These are phyloP conservation scores for Hemitrygon akajei DNA, from an alignment of 2,797 vertebrate species.

Conservation along the genomic window DNA sequence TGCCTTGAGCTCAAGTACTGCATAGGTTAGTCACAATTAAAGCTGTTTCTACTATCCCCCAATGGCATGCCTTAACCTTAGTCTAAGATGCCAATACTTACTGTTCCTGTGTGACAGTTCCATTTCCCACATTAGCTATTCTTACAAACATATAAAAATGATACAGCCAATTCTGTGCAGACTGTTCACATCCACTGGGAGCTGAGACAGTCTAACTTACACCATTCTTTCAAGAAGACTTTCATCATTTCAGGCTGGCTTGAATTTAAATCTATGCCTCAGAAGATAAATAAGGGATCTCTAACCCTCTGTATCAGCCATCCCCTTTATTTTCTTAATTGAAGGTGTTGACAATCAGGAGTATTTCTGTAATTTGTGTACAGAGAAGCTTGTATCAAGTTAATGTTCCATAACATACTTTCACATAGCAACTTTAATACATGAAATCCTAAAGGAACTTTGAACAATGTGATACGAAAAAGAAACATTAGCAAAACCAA, in stretches of 20 bases:
- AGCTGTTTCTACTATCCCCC: not conserved
- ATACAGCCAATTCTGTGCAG: not conserved
- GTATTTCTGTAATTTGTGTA: not conserved
- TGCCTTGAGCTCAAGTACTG: not conserved
- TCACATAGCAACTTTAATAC: not conserved
- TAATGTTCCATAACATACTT: not conserved
- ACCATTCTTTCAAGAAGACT: not conserved
- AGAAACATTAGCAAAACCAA: not conserved
- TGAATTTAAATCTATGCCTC: not conserved
- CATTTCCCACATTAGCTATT: slow-evolving; percentile 25
- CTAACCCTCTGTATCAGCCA: not conserved
- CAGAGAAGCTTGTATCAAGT: not conserved
- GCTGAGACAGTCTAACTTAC: not conserved
- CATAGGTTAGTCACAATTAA: not conserved
- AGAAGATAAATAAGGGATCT: not conserved
- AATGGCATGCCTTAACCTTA: not conserved
- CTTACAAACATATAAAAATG: not conserved
- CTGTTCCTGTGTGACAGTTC: not conserved
- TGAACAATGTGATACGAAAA: not conserved
- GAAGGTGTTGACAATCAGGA: not conserved
- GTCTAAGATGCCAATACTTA: slow-evolving; percentile 12
- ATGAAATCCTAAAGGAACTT: not conserved
- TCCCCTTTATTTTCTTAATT: not conserved
- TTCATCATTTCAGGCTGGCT: not conserved
- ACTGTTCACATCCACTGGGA: not conserved